phyloP scores from a whole-genome alignment of 2,888 invertebrate species.

The Adelognathus sp. region DNA sequence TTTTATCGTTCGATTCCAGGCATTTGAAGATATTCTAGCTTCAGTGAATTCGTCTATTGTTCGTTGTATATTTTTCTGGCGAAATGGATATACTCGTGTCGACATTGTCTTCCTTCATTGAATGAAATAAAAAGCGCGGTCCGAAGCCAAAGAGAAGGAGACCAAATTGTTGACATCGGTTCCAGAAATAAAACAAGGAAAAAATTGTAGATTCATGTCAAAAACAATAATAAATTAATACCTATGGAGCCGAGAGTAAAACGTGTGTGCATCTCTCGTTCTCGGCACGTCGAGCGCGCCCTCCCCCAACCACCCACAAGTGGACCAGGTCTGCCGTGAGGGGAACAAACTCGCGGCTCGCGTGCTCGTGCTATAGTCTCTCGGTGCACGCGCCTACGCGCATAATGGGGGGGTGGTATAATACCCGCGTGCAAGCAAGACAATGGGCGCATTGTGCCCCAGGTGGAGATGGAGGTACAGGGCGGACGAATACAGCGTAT shows the following conservation, averaged over 20 bases:
- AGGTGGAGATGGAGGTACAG: slow-evolving; percentile 76
- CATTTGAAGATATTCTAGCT: no score
- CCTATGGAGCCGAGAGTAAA: no score
- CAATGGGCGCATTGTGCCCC: slow-evolving; percentile 80
- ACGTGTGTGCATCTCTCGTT: slow-evolving; percentile 34
- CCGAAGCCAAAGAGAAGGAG: no score
- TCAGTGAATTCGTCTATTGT: no score
- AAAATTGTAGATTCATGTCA: neutral
- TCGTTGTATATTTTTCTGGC: no score
- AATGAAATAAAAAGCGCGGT: no score
- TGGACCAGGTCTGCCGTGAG: slow-evolving; percentile 32
- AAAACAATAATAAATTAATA: no score
- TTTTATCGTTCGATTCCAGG: no score
- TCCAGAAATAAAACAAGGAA: neutral
- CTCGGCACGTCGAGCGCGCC: slow-evolving; percentile 45
- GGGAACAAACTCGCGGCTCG: slow-evolving; percentile 52
- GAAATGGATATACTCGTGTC: no score
- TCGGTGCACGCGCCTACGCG: slow-evolving; percentile 77
- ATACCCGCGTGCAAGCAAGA: slow-evolving; percentile 78
- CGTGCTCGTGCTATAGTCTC: slow-evolving; percentile 66
- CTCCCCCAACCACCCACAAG: slow-evolving; percentile 47
- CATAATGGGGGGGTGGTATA: slow-evolving; percentile 79
- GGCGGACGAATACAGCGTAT: slow-evolving; percentile 65
- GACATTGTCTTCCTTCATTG: no score
- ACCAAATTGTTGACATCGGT: no score